phyloP scores from a whole-genome alignment of 92 coral and sea anemone species.

The Parazoanthus atlanticus region DNA sequence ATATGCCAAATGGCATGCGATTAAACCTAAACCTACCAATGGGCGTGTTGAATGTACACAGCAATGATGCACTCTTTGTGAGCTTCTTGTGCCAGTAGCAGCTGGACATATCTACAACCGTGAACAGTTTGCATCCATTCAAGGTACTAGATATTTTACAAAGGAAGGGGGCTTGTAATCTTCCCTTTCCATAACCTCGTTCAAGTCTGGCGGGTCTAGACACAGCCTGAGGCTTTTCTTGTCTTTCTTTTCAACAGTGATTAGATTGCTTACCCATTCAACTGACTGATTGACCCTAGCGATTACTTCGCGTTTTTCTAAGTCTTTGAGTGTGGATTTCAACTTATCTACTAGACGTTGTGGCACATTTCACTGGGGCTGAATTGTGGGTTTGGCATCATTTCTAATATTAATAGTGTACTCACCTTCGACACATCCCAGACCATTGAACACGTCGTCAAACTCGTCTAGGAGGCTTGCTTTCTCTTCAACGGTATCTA shows the following conservation, averaged over 20 bases:
- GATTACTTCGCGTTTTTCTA: constrained; percentile 24
- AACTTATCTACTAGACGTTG: constrained; percentile 32
- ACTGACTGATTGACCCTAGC: constrained; percentile 25
- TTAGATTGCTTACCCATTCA: constrained; percentile 44
- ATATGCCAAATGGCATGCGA: too few species aligned
- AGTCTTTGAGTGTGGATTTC: constrained; percentile 14
- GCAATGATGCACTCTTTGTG: too few species aligned
- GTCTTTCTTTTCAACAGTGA: neutral
- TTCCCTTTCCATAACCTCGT: too few species aligned
- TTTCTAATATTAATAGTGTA: constrained; percentile 29
- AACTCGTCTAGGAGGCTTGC: constrained; percentile 25
- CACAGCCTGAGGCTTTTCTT: too few species aligned
- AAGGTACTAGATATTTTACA: too few species aligned
- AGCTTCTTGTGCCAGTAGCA: too few species aligned
- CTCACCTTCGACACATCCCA: constrained; percentile 48
- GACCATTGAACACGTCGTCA: constrained; percentile 41
- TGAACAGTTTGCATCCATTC: too few species aligned
- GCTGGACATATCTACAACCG: too few species aligned
- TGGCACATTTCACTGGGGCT: constrained; percentile 48
- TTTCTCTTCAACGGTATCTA: constrained; percentile 22
- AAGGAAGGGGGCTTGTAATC: too few species aligned
- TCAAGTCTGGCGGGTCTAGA: too few species aligned
- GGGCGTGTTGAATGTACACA: too few species aligned
- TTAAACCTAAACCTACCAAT: too few species aligned
- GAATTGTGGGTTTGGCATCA: constrained; percentile 44